phyloP scores from a whole-genome alignment of 2,113 vertebrate species.

The Chamaea fasciata region DNA sequence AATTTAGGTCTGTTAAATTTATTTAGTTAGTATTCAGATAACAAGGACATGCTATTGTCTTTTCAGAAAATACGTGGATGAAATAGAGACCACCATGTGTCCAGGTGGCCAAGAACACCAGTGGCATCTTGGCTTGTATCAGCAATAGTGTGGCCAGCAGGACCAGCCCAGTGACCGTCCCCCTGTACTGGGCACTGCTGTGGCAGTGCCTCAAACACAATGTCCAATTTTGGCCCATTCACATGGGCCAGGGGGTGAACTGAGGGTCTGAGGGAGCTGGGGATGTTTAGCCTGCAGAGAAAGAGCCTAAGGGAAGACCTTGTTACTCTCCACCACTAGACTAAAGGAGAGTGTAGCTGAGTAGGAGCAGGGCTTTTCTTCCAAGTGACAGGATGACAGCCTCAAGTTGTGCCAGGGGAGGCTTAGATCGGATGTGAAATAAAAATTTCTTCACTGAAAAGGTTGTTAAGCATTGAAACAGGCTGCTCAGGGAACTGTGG shows the following conservation, averaged over 20 bases:
- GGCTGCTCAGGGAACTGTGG: neutral
- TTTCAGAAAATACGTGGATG: neutral
- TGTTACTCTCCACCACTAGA: neutral
- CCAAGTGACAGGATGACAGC: neutral
- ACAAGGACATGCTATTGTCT: fast-evolving
- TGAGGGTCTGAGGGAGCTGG: neutral
- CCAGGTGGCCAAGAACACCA: too few relatives aligned
- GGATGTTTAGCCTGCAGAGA: neutral
- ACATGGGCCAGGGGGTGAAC: neutral
- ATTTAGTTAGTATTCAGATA: neutral
- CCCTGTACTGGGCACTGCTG: neutral
- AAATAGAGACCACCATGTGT: neutral
- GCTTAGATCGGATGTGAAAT: neutral
- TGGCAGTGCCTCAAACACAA: neutral
- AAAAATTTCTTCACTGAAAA: neutral
- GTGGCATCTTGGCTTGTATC: neutral
- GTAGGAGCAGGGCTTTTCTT: neutral
- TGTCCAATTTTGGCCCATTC: neutral
- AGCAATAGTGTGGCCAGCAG: neutral
- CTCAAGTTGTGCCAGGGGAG: neutral
- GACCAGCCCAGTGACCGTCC: fast-evolving
- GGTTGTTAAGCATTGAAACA: neutral
- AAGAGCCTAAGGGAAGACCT: neutral
- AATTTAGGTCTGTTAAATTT: neutral
- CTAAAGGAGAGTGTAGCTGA: neutral